Percentiles rank a stretch among this genome's conserved stretches.
phyloP scores from a whole-genome alignment of 2,113 vertebrate species.

The Notechis scutatus region DNA sequence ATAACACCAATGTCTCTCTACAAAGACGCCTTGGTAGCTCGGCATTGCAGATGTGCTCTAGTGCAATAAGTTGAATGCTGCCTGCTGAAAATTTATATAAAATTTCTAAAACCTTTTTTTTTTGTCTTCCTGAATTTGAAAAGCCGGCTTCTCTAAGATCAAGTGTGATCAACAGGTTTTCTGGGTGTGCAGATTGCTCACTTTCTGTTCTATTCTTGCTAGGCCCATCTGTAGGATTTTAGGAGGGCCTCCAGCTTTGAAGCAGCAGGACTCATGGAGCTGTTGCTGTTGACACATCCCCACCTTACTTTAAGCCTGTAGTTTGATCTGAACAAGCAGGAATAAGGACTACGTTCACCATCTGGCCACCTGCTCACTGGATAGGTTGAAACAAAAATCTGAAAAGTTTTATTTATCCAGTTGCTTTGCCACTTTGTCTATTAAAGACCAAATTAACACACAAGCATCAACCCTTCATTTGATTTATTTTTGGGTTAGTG shows the following conservation, averaged over 20 bases:
- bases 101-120: constrained; percentile 51
- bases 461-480: background rate
- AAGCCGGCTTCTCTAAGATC: background rate
- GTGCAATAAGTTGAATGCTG: constrained; percentile 77
- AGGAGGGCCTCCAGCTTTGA: background rate
- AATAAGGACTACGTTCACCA: background rate
- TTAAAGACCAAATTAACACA: background rate
- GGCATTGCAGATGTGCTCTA: constrained; percentile 73
- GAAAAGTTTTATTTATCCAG: background rate
- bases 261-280: background rate
- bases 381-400: too few relatives aligned
- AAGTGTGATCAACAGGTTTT: background rate
- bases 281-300: background rate
- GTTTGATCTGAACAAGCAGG: background rate
- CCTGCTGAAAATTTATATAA: constrained; percentile 79
- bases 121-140: background rate
- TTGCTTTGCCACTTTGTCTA: background rate
- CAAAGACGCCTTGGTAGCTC: constrained; percentile 63
- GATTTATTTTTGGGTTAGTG: background rate
- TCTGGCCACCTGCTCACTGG: background rate
- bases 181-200: background rate
- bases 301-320: background rate
- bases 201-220: background rate
- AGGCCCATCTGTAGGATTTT: background rate
- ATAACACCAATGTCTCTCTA: constrained; percentile 64